Base-by-base conservation (phyloP, 2,113 vertebrate genomes). In the Edolisoma coerulescens region DNA sequence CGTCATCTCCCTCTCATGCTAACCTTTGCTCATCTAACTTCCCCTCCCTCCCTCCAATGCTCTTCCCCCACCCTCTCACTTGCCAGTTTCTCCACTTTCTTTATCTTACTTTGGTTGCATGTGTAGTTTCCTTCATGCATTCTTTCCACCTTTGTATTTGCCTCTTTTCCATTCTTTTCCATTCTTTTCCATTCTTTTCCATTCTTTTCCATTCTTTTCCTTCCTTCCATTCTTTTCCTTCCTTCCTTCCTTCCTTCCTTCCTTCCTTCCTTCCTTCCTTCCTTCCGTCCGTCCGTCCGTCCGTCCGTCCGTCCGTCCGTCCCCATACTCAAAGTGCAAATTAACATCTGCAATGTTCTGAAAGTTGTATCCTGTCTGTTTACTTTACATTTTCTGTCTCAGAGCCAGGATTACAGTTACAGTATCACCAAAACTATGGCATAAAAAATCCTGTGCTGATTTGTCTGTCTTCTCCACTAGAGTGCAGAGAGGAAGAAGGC, bases 261-360 rank as follows among this genome's bases (percentile, higher is more conserved):
- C n/a, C n/a, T n/a, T n/a, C n/a, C n/a, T n/a, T n/a, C n/a, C n/a
- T n/a, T n/a, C n/a, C n/a, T n/a, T n/a, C n/a, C n/a, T n/a, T n/a
- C n/a, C n/a, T n/a, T n/a, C n/a, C n/a, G n/a, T n/a, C n/a, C 8
- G 12, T 11, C 21, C 9, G 27, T 32, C 27, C 35, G 26, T 24
- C 7, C 10, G 7, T 14, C 30, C 7, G 5, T 13, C 15, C 10
- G 16, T 39, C 6, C 16, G 1, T 59, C 28, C 21, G 1, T 32
- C 15, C 5, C 8, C 12, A 13, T 70, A 30, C 10, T 42, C 30
- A 42, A 52, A 67, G 7, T 53, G 32, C 17, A 37, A 65, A 75
- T 45, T 35, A 56, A 35, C 49, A 63, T 49, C 24, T 64, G 21
- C 26, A 41, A 0, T 27, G 26, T 49, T 73, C 14, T 67, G 13